Evolutionary conservation across 2,888 invertebrate genomes (phyloP), one percentile per base, ranked within the genome.

Genomic region (Tridacna gigas): DNA sequence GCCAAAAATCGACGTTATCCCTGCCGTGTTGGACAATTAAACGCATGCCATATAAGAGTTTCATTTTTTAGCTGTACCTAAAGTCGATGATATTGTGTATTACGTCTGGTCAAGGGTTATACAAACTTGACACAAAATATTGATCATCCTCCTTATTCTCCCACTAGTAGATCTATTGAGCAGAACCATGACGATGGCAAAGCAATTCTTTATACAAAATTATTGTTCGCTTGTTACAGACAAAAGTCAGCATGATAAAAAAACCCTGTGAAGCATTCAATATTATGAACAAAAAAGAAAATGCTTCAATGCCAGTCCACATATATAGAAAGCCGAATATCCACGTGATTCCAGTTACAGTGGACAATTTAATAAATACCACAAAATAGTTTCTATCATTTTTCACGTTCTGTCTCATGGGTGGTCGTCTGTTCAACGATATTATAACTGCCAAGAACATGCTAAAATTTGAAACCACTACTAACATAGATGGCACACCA

Each of bases 241-340:
- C 77, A 51, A 86, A 86, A 9, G 86, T 67, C 45, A 80, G 25
- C 66, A 86, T 77, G 12, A 86, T 74, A 26, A 86, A 86, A 18
- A 83, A 47, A n/a, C 86, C 86, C 71, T 83, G 82, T 18, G 78
- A 37, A 9, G 82, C 86, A 26, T 82, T 80, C 1, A 86, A 20
- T 25, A 86, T 63, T 20, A 80, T 86, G 48, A 86, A 86, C 12
- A 86, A 51, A 48, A 77, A 86, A 5, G 86, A 86, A 47, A 86
- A 80, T 9, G 28, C 78, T 2, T 37, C 13, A 18, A 56, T 51
- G 15, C 22, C 74, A 7, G 82, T 80, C 82, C 80, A 86, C 20
- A 56, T 73, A 60, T 80, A 83, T 0, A 86, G 60, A 51, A 86
- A 80, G 0, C 86, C 86, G 78, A 86, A 86, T 51, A 86, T 61